Evolutionary conservation across 2,797 vertebrate species (phyloP).

Genomic region (Gambelia wislizenii): DNA sequence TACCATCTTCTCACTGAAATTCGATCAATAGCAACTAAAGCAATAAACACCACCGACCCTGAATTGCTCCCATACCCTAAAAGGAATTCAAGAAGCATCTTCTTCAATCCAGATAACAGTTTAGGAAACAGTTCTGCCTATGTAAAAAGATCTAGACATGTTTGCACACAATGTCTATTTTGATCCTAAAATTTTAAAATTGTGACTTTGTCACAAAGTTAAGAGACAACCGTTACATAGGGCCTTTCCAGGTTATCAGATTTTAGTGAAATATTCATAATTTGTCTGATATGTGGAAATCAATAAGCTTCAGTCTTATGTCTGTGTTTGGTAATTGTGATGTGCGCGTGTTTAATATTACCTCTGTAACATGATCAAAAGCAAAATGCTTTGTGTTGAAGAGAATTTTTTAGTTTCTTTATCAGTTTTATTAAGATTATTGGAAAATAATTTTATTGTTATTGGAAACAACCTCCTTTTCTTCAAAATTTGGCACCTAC

Average conservation of each 20-base stretch:
- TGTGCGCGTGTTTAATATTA: background rate
- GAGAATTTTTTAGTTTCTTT: background rate
- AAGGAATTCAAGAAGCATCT: background rate
- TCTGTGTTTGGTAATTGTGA: background rate
- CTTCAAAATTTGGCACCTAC: background rate
- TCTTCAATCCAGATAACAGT: background rate
- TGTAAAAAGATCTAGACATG: background rate
- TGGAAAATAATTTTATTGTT: background rate
- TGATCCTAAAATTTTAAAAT: background rate
- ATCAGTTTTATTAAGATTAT: slow-evolving; percentile 18
- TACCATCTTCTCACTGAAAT: slow-evolving; percentile 25
- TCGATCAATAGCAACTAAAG: background rate
- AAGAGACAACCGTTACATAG: background rate
- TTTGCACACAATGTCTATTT: background rate
- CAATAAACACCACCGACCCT: background rate
- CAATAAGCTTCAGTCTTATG: background rate
- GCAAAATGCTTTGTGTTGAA: background rate
- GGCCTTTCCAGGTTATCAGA: background rate
- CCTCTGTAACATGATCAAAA: background rate
- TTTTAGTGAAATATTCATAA: background rate
- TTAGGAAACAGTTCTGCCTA: no score
- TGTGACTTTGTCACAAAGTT: background rate
- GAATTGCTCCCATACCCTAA: background rate
- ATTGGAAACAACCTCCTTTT: background rate
- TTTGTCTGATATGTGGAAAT: background rate